Conservation (phyloP, 2,113 vertebrate species). For the Lycaon pictus region DNA sequence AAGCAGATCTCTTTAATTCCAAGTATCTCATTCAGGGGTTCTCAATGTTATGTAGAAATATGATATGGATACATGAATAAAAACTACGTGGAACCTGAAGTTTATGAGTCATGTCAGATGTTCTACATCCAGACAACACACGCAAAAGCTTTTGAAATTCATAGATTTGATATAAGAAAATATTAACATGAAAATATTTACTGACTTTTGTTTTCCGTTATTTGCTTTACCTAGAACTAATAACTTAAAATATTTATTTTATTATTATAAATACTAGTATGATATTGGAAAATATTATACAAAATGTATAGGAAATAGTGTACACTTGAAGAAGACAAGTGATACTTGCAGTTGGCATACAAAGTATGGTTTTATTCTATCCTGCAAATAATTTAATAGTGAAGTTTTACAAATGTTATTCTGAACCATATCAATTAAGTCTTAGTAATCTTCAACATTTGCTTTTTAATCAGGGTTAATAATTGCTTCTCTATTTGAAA, state of each 20-base stretch:
- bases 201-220: background rate
- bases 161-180: background rate
- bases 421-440: background rate
- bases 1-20: background rate
- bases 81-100: background rate
- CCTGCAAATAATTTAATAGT: background rate
- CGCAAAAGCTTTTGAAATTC: background rate
- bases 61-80: background rate
- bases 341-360: background rate
- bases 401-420: background rate
- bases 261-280: background rate
- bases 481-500: background rate
- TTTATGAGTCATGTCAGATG: background rate
- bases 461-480: background rate
- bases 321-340: background rate
- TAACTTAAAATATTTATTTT: background rate
- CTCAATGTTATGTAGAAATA: background rate
- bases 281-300: background rate
- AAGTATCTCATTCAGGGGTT: background rate
- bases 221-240: background rate
- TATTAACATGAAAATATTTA: background rate
- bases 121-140: background rate
- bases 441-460: background rate
- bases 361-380: background rate
- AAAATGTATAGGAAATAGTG: background rate